Conservation (phyloP, 1,140 invertebrate genomes). For the Metopolophium dirhodum region DNA sequence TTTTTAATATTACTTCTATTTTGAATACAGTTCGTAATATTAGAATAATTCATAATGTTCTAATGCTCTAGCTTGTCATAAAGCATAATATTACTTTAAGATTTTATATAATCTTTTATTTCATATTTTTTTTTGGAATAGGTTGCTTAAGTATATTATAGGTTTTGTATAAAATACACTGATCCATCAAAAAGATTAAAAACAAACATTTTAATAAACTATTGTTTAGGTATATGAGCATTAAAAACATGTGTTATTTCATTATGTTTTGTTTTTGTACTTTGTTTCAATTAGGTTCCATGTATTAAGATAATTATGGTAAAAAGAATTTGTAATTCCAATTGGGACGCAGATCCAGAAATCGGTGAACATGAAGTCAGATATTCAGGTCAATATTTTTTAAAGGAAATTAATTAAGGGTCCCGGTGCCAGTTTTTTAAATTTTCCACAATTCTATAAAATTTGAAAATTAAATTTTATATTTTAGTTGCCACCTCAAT, state of each 20-base stretch:
- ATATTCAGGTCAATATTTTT: constrained; percentile 25
- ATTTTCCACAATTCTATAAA: no score
- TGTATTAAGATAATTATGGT: neutral
- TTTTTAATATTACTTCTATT: neutral
- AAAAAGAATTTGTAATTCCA: neutral
- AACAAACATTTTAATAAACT: neutral
- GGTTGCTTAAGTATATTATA: neutral
- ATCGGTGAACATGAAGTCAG: constrained; percentile 33
- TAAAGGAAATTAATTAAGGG: neutral
- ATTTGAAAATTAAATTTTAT: no score
- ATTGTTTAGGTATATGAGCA: neutral
- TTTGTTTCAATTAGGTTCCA: neutral
- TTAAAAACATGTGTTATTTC: neutral
- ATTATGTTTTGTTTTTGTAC: constrained; percentile 8
- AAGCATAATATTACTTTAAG: neutral
- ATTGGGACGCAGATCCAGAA: constrained; percentile 29
- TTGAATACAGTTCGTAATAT: neutral
- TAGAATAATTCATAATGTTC: neutral
- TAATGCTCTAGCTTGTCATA: neutral
- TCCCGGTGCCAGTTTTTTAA: no score
- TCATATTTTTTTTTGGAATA: neutral
- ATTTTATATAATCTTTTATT: neutral
- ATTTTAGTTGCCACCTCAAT: no score
- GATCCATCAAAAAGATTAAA: neutral
- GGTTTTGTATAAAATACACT: neutral